Percentiles rank a stretch among this genome's conserved stretches.
Evolutionary conservation across 2,888 invertebrate genomes (phyloP).

Genomic region (Cantharis rustica): DNA sequence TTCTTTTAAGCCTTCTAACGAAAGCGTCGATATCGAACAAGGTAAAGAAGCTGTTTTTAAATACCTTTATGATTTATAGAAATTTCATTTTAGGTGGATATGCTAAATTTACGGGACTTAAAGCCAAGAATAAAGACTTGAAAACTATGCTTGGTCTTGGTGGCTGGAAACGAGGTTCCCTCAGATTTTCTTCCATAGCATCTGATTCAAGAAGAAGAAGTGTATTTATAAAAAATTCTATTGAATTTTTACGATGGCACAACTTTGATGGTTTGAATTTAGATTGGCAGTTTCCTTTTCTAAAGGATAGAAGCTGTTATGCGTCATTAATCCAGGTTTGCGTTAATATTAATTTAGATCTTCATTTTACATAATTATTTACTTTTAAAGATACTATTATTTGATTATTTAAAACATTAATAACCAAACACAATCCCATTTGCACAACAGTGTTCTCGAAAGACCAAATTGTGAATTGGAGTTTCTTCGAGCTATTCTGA

Average conservation of each 20-base stretch:
- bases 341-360: neutral
- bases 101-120: constrained; percentile 90
- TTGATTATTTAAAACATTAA: too few species aligned
- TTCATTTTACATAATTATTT: too few species aligned
- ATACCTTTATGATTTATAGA: neutral
- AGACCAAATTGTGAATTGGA: too few species aligned
- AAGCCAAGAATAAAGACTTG: constrained; percentile 89
- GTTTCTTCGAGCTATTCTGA: too few species aligned
- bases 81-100: constrained; percentile 73
- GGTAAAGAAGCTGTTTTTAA: constrained; percentile 61
- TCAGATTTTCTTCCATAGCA: constrained; percentile 86
- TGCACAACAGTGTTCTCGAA: too few species aligned
- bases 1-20: constrained; percentile 88
- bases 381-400: too few species aligned
- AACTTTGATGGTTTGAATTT: constrained; percentile 92
- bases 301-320: constrained; percentile 84
- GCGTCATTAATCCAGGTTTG: constrained; percentile 80
- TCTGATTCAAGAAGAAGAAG: constrained; percentile 75
- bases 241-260: constrained; percentile 87
- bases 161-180: constrained; percentile 92
- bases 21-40: constrained; percentile 94
- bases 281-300: constrained; percentile 90
- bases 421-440: too few species aligned
- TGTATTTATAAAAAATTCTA: constrained; percentile 80
- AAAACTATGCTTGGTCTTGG: constrained; percentile 92